phyloP scores from a whole-genome alignment of 2,113 vertebrate species.

The Neomonachus schauinslandi region DNA sequence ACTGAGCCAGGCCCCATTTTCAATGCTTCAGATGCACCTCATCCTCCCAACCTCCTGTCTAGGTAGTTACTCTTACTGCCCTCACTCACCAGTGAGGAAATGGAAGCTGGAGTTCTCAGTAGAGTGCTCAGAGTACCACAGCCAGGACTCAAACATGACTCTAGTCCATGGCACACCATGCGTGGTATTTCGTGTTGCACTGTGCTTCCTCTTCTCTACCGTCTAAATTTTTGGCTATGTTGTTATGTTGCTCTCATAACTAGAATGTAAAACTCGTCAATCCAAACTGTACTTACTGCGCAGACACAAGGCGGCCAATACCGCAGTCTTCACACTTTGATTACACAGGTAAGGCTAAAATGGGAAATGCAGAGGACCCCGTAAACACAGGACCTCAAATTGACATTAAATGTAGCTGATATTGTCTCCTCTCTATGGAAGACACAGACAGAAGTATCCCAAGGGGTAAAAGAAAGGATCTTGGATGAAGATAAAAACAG shows the following conservation, averaged over 20 bases:
- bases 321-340: conserved; percentile 6
- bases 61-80: background rate
- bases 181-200: background rate
- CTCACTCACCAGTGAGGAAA: background rate
- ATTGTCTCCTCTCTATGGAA: background rate
- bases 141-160: background rate
- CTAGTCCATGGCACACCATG: fast-evolving
- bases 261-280: background rate
- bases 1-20: background rate
- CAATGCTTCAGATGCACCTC: background rate
- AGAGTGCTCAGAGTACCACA: background rate
- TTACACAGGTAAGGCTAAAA: background rate
- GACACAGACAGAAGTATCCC: background rate
- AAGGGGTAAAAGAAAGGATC: background rate
- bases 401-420: background rate
- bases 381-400: background rate
- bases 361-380: background rate
- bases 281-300: background rate
- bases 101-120: fast-evolving
- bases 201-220: background rate
- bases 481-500: background rate
- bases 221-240: background rate
- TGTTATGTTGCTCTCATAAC: background rate
- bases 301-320: background rate
- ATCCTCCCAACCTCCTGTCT: background rate